Evolutionary conservation across 2,113 vertebrate species (phyloP).

Genomic region (Nyctibius bracteatus): DNA sequence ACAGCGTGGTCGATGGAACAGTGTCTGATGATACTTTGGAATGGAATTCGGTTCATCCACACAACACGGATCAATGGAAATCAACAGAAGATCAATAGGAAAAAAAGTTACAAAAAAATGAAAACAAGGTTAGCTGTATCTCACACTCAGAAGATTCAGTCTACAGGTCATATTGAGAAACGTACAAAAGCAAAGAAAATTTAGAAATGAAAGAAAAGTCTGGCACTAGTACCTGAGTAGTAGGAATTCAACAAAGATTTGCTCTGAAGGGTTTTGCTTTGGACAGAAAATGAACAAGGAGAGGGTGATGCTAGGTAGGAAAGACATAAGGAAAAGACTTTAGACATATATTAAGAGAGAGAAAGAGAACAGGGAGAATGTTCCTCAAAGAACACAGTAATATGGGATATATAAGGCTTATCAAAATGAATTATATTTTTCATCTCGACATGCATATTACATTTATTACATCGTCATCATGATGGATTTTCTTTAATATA

Average conservation of each 20-base stretch:
- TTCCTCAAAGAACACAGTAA: constrained; percentile 52
- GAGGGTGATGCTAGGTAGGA: constrained; percentile 80
- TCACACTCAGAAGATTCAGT: background rate
- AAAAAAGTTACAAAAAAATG: constrained; percentile 40
- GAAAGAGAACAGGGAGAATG: constrained; percentile 60
- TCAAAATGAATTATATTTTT: constrained; percentile 60
- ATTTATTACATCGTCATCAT: constrained; percentile 56
- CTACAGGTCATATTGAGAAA: constrained; percentile 13
- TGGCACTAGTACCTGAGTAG: constrained; percentile 78
- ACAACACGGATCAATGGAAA: constrained; percentile 38
- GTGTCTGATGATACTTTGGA: constrained; percentile 82
- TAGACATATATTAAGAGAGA: constrained; percentile 61
- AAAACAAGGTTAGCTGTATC: constrained; percentile 43
- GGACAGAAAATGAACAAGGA: constrained; percentile 86
- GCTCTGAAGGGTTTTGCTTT: constrained; percentile 87
- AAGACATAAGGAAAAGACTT: constrained; percentile 68
- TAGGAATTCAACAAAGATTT: constrained; percentile 86
- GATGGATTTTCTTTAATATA: constrained; percentile 60
- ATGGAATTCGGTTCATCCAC: constrained; percentile 53
- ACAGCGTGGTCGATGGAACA: constrained; percentile 78
- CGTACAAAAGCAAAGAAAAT: background rate
- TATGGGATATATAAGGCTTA: constrained; percentile 61
- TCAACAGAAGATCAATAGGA: constrained; percentile 36
- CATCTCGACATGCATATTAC: constrained; percentile 51
- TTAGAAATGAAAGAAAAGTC: constrained; percentile 58